phyloP scores from a whole-genome alignment of 2,888 invertebrate genomes.

The Augiades crinisus region DNA sequence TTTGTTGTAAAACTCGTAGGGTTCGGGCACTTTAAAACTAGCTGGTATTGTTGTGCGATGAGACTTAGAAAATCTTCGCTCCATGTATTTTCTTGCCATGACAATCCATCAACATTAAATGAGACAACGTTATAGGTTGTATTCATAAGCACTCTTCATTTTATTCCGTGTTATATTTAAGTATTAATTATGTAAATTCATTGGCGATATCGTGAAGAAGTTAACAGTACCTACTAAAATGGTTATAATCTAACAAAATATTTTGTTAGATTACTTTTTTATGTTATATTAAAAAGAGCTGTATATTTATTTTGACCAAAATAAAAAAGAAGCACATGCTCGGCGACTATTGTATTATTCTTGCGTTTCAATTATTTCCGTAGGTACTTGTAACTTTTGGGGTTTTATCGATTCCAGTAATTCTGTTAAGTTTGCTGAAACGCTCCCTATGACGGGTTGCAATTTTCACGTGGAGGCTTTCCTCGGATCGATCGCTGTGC shows the following conservation, averaged over 20 bases:
- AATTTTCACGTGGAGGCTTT: conserved; percentile 75
- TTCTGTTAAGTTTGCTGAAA: conserved; percentile 48
- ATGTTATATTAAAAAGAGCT: no score
- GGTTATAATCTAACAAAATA: no score
- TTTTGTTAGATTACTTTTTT: no score
- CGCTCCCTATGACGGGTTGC: conserved; percentile 54
- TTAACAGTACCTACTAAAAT: no score
- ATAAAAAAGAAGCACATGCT: no score
- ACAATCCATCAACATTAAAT: conserved; percentile 44
- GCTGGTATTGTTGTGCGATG: conserved; percentile 72
- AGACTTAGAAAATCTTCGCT: conserved; percentile 72
- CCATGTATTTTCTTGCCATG: conserved; percentile 81
- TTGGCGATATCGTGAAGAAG: conserved; percentile 10
- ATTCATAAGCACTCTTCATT: background rate
- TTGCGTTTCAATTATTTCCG: no score
- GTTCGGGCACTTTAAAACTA: conserved; percentile 72
- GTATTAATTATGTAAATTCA: conserved; percentile 2
- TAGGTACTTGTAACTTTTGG: background rate
- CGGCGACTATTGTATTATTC: no score
- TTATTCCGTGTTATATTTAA: background rate
- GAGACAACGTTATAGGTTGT: background rate
- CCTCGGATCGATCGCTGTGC: conserved; percentile 71
- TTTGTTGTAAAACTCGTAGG: conserved; percentile 74
- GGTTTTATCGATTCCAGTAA: conserved; percentile 45
- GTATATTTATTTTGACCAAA: no score